These are phyloP conservation scores for Drosophila leonis DNA, from an alignment of 2,888 invertebrate species.

Conservation along the genomic window DNA sequence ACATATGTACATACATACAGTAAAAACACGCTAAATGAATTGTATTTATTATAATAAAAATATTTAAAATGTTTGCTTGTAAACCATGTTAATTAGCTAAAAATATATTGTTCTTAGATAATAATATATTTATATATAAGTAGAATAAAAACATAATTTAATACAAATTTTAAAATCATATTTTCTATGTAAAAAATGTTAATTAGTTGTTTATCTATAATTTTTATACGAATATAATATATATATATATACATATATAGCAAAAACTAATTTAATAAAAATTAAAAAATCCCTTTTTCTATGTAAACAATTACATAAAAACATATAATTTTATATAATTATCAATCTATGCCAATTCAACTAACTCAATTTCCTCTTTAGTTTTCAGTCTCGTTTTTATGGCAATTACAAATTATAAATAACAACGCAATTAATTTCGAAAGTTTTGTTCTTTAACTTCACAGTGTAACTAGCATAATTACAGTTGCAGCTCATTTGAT, in stretches of 20 bases:
- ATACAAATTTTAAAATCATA: not conserved
- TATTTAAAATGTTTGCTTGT: not conserved
- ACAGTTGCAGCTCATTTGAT: constrained; percentile 1
- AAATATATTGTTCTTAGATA: not conserved
- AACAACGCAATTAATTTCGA: not conserved
- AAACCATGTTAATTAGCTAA: no score
- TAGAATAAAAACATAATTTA: not conserved
- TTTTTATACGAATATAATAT: no score
- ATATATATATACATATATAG: no score
- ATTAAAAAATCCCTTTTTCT: not conserved
- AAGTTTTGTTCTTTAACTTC: not conserved
- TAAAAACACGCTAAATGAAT: not conserved
- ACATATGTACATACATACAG: no score
- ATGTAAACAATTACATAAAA: not conserved
- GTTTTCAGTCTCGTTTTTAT: not conserved
- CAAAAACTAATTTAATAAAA: no score
- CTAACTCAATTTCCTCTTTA: not conserved
- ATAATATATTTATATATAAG: not conserved
- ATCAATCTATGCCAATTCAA: no score
- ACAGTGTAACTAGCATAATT: not conserved
- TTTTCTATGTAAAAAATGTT: not conserved
- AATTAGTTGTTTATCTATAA: no score
- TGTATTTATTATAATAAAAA: not conserved
- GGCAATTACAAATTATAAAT: not conserved
- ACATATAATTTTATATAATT: not conserved